Conservation (phyloP, 2,113 vertebrate genomes). For the Datnioides undecimradiatus region DNA sequence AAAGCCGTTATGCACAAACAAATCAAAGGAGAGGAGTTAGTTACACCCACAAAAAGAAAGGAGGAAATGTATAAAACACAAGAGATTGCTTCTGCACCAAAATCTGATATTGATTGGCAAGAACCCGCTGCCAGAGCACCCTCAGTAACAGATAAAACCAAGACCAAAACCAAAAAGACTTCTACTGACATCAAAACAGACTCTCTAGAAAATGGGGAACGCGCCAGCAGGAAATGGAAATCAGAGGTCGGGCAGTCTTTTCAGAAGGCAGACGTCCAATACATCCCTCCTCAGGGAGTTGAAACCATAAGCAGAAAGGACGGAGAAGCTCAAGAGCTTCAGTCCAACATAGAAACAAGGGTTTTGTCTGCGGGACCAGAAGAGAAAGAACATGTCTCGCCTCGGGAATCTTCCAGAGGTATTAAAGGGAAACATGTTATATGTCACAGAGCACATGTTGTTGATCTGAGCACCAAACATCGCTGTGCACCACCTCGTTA, state of each 20-base stretch:
- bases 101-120: not conserved
- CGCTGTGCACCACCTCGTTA: constrained; percentile 7
- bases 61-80: not conserved
- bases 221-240: not conserved
- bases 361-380: constrained; percentile 41
- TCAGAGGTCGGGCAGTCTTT: not conserved
- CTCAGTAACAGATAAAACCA: constrained; percentile 71
- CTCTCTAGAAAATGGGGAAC: not conserved
- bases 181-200: not conserved
- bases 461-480: constrained; percentile 60
- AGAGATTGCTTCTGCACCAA: not conserved
- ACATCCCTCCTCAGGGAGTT: constrained; percentile 1
- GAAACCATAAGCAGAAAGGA: constrained; percentile 9
- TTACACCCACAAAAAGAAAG: not conserved
- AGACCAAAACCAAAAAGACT: not conserved
- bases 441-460: constrained; percentile 64
- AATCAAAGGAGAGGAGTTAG: not conserved
- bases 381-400: constrained; percentile 25
- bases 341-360: constrained; percentile 14
- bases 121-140: constrained; percentile 27
- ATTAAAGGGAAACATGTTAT: constrained; percentile 34
- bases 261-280: constrained; percentile 12
- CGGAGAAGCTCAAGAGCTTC: constrained; percentile 8
- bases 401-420: constrained; percentile 64
- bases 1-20: not conserved